Base-by-base conservation (phyloP, 2,797 vertebrate species). In the Pangasius sanitwongsei region DNA sequence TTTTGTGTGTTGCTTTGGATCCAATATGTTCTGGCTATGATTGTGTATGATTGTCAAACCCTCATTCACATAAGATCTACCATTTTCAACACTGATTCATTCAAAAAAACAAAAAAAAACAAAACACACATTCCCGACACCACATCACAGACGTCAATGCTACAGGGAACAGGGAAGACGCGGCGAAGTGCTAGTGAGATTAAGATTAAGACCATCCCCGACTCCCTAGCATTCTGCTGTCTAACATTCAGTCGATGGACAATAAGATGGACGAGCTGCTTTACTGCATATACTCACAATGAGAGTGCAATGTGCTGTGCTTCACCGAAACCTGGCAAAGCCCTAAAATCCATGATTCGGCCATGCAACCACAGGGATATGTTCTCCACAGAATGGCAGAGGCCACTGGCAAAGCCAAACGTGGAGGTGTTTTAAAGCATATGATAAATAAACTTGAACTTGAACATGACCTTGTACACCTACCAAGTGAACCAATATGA, bases 301-400 rank as follows among this genome's bases (percentile, higher is more conserved):
- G 31, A 59, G 34, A 82, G 34, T 15, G 20, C 59, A 61, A 83
- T 44, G 37, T 41, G 57, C 55, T 83, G 57, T 28, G 81, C 81
- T 83, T 44, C 81, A 63, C 23, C 3, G 57, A 28, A 83, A 83
- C 81, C 57, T 44, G 16, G 9, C 55, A 61, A 61, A 61, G 31
- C 81, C 57, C 57, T 63, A 28, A 83, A 63, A 83, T 83, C 57
- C 81, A 83, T 83, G 81, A 63, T 41, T 83, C 57, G 20, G 59
- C 37, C 13, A 4, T 59, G 34, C 55, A 61, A 82, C 57, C 28
- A 23, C 57, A 63, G 81, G 57, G 55, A 83, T 48, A 63, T 63
- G n/a, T 59, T 28, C 13, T 63, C 55, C 18, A 81, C 13, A 48
- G 59, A 83, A 63, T 44, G 59, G 23, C 59, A 28, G 59, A 65